phyloP scores from a whole-genome alignment of 1,140 invertebrate species.

The Drosophila aff. region DNA sequence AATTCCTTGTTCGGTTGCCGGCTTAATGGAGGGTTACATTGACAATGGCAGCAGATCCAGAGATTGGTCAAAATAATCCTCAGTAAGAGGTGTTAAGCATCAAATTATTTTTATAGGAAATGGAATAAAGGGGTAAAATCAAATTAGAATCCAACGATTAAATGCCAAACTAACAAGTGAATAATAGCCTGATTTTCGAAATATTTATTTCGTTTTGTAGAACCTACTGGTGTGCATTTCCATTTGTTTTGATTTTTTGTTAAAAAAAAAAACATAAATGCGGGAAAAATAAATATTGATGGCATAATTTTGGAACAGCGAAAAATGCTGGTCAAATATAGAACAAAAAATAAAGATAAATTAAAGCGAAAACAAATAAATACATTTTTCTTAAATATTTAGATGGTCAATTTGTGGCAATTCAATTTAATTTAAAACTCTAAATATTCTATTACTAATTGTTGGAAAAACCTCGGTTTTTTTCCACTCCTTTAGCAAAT shows the following conservation, averaged over 20 bases:
- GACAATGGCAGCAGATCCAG: constrained; percentile 7
- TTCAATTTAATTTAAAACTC: background rate
- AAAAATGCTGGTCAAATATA: background rate
- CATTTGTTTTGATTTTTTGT: background rate
- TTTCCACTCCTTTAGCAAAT: constrained; percentile 64
- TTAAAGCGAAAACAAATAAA: background rate
- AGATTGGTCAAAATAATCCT: constrained; percentile 11
- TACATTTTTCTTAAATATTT: background rate
- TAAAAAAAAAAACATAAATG: background rate
- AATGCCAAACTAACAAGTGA: background rate
- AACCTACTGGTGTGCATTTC: background rate
- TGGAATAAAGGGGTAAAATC: background rate
- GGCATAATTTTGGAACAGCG: too few species aligned
- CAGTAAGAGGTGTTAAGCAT: constrained; percentile 1
- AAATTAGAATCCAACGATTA: background rate
- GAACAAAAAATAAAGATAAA: background rate
- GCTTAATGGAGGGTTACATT: constrained; percentile 13
- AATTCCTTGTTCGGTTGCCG: constrained; percentile 23
- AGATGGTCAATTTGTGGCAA: background rate
- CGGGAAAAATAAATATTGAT: background rate
- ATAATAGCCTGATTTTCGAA: background rate
- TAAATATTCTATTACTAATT: background rate
- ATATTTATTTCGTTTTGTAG: background rate
- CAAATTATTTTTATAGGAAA: constrained; percentile 17
- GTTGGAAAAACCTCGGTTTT: too few species aligned